A percentile compares a stretch with the other conserved stretches of the same genome.
Conservation (phyloP, 2,797 vertebrate genomes). For the Enteromius treurensis region DNA sequence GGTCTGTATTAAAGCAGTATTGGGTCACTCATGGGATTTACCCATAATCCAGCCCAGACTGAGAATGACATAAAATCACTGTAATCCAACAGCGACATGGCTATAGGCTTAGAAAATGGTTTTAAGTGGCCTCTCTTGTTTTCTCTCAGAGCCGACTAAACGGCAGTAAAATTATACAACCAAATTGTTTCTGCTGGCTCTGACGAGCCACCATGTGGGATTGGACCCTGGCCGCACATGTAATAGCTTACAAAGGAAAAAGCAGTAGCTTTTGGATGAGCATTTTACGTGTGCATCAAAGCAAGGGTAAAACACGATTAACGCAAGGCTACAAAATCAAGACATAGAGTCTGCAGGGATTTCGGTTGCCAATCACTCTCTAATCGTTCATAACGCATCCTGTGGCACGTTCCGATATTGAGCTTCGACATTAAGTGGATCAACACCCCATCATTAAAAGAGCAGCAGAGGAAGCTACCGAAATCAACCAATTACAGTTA, state of each 20-base stretch:
- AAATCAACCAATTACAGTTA: conserved; percentile 23
- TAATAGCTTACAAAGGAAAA: not conserved
- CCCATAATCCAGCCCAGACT: conserved; percentile 53
- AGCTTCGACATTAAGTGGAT: conserved; percentile 34
- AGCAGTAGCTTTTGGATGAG: not conserved
- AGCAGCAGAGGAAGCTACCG: conserved; percentile 10
- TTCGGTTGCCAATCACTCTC: conserved; percentile 6
- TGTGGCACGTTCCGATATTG: conserved; percentile 12
- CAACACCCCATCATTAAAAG: conserved; percentile 22
- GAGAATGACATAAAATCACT: conserved; percentile 58
- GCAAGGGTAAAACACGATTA: not conserved
- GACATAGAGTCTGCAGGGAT: conserved; percentile 12
- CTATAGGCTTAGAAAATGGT: conserved; percentile 40
- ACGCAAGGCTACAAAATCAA: conserved; percentile 8
- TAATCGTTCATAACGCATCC: conserved; percentile 13
- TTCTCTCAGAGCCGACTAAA: conserved; percentile 28
- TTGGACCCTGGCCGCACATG: not conserved
- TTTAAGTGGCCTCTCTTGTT: conserved; percentile 31
- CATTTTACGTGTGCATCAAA: conserved; percentile 3
- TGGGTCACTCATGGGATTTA: conserved; percentile 54
- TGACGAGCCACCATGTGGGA: not conserved
- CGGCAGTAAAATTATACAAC: conserved; percentile 9
- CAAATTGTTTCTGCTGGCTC: conserved; percentile 18
- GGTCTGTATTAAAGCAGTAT: conserved; percentile 45
- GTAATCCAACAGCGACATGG: conserved; percentile 53